Percentiles rank a stretch among this genome's conserved stretches.
These are phyloP conservation scores for Asobara japonica DNA, from an alignment of 1,140 invertebrate species.

Conservation along the genomic window DNA sequence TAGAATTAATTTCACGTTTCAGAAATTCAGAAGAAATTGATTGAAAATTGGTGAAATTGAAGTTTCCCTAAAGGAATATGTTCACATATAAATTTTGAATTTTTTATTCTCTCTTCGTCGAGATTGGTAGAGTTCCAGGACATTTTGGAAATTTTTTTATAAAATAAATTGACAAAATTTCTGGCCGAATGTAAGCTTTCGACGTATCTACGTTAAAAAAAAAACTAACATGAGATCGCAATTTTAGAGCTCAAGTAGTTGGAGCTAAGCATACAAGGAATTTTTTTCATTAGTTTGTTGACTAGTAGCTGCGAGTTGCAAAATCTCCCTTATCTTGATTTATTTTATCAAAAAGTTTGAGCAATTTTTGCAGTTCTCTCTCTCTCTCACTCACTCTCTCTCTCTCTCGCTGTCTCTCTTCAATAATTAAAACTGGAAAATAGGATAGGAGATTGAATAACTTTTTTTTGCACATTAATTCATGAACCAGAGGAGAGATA, in stretches of 20 bases:
- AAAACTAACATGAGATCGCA: background rate
- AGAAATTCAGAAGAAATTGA: no score
- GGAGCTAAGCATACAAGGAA: background rate
- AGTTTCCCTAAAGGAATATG: no score
- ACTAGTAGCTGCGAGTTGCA: conserved; percentile 12
- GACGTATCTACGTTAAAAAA: background rate
- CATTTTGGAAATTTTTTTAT: no score
- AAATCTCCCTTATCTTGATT: background rate
- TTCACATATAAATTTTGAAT: no score
- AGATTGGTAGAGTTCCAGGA: no score
- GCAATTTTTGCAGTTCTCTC: background rate
- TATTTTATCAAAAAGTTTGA: background rate
- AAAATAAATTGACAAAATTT: no score
- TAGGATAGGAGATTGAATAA: conserved; percentile 11
- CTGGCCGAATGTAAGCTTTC: background rate
- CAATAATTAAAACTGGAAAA: background rate
- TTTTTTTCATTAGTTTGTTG: conserved; percentile 6
- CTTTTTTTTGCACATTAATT: conserved; percentile 2
- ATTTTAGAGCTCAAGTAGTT: conserved; percentile 10
- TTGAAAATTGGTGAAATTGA: no score
- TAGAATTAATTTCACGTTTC: no score
- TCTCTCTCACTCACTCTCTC: no score
- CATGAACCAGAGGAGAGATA: background rate
- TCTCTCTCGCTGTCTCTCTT: background rate
- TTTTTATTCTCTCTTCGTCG: no score